phyloP scores from a whole-genome alignment of 1,140 invertebrate genomes.

The Notospermus geniculatus region DNA sequence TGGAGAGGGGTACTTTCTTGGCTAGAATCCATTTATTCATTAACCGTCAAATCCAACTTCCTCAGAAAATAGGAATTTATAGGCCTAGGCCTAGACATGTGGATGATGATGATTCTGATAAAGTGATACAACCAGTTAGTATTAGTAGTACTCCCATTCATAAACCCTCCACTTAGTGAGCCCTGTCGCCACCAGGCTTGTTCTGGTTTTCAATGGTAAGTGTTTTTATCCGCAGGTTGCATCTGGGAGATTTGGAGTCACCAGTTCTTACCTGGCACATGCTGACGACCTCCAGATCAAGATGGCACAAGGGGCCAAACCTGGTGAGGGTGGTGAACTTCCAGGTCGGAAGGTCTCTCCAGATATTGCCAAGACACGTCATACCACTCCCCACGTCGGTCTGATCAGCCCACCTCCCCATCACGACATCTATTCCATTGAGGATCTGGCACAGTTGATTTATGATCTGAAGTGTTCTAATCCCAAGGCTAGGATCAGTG shows the following conservation, averaged over 20 bases:
- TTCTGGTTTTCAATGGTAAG: too few relatives aligned
- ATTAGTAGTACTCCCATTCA: too few relatives aligned
- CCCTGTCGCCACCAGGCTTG: too few relatives aligned
- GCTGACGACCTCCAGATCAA: slow-evolving; percentile 64
- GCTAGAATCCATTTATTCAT: too few relatives aligned
- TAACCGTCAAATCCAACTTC: too few relatives aligned
- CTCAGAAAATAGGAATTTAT: too few relatives aligned
- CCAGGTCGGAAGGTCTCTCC: slow-evolving; percentile 66
- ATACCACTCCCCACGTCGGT: slow-evolving; percentile 94
- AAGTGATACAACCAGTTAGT: too few relatives aligned
- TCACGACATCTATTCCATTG: slow-evolving; percentile 99
- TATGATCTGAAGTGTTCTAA: slow-evolving; percentile 98
- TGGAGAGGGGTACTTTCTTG: too few relatives aligned
- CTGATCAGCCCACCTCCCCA: slow-evolving; percentile 98
- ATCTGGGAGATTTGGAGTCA: slow-evolving; percentile 96
- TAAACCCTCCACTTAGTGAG: too few relatives aligned
- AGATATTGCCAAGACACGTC: slow-evolving; percentile 91
- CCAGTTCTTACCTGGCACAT: slow-evolving; percentile 92
- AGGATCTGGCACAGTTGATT: slow-evolving; percentile 92
- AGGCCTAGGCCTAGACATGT: too few relatives aligned
- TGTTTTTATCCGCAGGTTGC: slow-evolving; percentile 73
- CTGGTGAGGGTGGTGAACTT: slow-evolving; percentile 56
- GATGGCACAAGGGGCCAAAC: slow-evolving; percentile 58
- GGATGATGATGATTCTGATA: too few relatives aligned
- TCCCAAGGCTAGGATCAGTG: slow-evolving; percentile 90